These are phyloP conservation scores for Chionoecetes opilio DNA, from an alignment of 1,140 invertebrate genomes.

Conservation along the genomic window DNA sequence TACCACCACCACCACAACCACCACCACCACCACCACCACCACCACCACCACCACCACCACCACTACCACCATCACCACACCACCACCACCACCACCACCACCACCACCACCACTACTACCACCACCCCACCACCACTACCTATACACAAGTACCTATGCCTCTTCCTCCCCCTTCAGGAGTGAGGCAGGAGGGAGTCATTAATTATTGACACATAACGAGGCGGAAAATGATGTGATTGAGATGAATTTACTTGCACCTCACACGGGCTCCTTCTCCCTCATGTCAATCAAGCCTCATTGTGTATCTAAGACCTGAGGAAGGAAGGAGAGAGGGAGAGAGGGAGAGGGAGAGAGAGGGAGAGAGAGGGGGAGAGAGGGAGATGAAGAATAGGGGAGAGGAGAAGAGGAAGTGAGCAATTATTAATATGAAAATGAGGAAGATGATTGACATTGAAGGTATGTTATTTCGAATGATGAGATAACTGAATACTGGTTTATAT, in stretches of 20 bases:
- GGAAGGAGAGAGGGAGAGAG: not conserved
- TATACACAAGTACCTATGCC: not conserved
- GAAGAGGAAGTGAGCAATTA: not conserved
- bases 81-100: not conserved
- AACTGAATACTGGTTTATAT: too few species aligned
- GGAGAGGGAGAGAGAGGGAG: not conserved
- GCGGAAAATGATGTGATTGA: conserved; percentile 65
- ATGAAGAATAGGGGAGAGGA: not conserved
- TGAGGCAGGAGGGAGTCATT: conserved; percentile 36
- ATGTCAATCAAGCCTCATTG: conserved; percentile 52
- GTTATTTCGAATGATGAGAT: not conserved
- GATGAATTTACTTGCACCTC: conserved; percentile 55
- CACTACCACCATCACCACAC: not conserved
- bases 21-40: not conserved
- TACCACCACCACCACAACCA: not conserved
- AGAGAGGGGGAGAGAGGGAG: not conserved
- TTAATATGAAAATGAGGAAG: not conserved
- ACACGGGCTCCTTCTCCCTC: not conserved
- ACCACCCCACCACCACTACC: not conserved
- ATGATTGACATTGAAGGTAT: not conserved
- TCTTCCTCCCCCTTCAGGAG: not conserved
- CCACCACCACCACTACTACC: not conserved
- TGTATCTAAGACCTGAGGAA: not conserved
- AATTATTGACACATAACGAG: conserved; percentile 61
- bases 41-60: not conserved